Evolutionary conservation across 1,140 invertebrate species (phyloP), one percentile per base, ranked within the genome.

Genomic region (Leptinotarsa lineolata): DNA sequence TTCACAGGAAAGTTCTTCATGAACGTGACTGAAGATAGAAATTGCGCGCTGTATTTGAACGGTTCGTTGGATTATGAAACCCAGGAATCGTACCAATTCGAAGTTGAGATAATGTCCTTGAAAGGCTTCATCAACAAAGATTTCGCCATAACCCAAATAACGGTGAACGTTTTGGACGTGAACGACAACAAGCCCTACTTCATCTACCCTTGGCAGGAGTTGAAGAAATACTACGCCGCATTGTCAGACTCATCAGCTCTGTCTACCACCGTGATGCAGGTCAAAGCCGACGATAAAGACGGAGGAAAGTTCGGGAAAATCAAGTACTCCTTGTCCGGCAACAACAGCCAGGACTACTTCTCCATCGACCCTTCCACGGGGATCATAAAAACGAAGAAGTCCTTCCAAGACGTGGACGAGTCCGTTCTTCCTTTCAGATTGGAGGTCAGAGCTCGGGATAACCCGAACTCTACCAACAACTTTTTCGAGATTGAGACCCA

Each of bases 101-200:
- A 93, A 81, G 87, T 95, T 4, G 89, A 90, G 76, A 83, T 96
- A 2, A 89, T 92, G 21, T 93, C 94, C 0, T 86, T 93, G 16
- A 89, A 91, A 24, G 93, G 93, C 13, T 87, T 93, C 6, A 88
- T 94, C 4, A 94, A 94, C 85, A 91, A 91, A 0, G 89, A 91
- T 12, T 89, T 90, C 69, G 92, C 91, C 77, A 88, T 88, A 12
- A 90, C 93, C 0, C 89, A 91, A 80, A 88, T 97, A 0, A 92
- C 92, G 74, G 89, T 97, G 4, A 92, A 93, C 77, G 91, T 97
- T 0, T 85, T 92, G 0, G 95, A 97, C 82, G 89, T 94, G 1
- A 97, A 97, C 80, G 95, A 97, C 80, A 96, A 97, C 81, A 86
- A 87, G 3, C 95, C 95, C 0, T 87, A 90, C 72, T 97, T 97